Percentiles rank a stretch among this genome's conserved stretches.
Conservation (phyloP, 1,140 invertebrate species). For the Apocrypta bakeri region DNA sequence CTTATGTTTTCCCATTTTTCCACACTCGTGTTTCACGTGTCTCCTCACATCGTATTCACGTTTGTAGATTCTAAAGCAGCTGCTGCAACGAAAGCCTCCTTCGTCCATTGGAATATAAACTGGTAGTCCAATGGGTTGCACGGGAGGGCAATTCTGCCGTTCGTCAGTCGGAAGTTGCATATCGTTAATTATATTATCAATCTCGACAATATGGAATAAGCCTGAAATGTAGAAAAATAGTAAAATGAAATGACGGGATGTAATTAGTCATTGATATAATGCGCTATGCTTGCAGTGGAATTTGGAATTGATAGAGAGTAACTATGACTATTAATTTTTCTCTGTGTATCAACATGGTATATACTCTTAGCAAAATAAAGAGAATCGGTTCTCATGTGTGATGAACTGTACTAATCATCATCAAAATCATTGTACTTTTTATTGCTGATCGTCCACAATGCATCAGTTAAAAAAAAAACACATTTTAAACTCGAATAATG, state of each 20-base stretch:
- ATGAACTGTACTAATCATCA: too few species aligned
- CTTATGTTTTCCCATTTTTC: conserved; percentile 66
- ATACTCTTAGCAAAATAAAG: too few species aligned
- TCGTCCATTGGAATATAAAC: not conserved
- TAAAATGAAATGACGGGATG: not conserved
- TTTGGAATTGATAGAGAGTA: not conserved
- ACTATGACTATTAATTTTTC: too few species aligned
- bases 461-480: too few species aligned
- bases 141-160: too few species aligned
- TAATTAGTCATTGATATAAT: too few species aligned
- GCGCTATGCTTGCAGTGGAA: not conserved
- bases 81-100: conserved; percentile 1
- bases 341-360: not conserved
- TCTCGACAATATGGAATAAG: not conserved
- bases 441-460: not conserved
- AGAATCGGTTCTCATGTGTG: too few species aligned
- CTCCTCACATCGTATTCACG: conserved; percentile 22
- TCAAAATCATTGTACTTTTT: not conserved
- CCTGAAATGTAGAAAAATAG: not conserved
- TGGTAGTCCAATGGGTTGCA: not conserved
- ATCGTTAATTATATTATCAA: not conserved
- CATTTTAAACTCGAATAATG: too few species aligned
- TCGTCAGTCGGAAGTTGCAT: too few species aligned
- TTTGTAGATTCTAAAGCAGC: conserved; percentile 1
- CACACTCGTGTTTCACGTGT: conserved; percentile 57